Base-by-base conservation (phyloP, 2,797 vertebrate species). In the Urosaurus nigricauda region DNA sequence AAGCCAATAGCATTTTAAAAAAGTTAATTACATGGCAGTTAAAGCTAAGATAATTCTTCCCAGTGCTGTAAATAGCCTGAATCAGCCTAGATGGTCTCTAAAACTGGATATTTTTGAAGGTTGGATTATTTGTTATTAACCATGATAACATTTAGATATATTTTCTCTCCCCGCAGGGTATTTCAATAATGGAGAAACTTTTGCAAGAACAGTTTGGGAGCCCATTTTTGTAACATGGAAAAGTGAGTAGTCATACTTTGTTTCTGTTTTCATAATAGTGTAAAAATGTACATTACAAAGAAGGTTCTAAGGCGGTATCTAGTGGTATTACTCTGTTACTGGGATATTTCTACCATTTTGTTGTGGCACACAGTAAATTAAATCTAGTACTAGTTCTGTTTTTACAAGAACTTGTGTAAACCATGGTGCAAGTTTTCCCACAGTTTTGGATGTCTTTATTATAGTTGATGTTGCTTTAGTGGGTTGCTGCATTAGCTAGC, bases 171-270 rank as follows among this genome's bases (percentile, higher is more conserved):
- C 90, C 93, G 16, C 89, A 97, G 97, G 96, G 96, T 87, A 96
- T 97, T 93, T 93, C 93, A 92, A 95, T 97, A 93, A 97, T 96
- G 97, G 97, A 97, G 91, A 94, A 80, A 2, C 95, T 97, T 94
- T 94, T 97, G 5, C 93, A 96, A 88, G 96, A 97, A 93, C 95
- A 95, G 92, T 95, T 93, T 94, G 96, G 96, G 70, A 91, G 93
- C 74, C 95, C 87, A 9, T 91, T 94, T 75, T 93, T 90, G 0
- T 94, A 93, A 78, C 83, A 83, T 90, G 63, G 70, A 43, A 88
- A 87, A 88, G 95, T 95, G 82, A 95, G 94, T 91, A 14, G 60
- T 16, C 2, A 17, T 40, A 68, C 75, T n/a, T 17, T 68, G 37
- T 19, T 89, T 85, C 90, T 85, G 83, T 26, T 40, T 16, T 5